phyloP scores from a whole-genome alignment of 2,888 invertebrate genomes.

The Helobdella robusta region DNA sequence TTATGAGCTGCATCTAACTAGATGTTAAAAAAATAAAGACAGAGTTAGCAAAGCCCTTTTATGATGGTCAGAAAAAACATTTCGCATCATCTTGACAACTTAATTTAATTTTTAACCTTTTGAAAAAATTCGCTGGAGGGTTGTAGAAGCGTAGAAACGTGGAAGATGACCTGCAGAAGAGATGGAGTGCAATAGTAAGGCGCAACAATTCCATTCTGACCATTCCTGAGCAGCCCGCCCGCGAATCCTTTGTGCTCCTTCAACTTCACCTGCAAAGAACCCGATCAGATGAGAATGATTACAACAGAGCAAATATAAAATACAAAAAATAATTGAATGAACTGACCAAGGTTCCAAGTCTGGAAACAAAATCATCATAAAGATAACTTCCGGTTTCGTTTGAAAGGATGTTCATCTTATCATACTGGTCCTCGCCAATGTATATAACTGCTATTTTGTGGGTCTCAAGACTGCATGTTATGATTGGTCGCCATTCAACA shows the following conservation, averaged over 20 bases:
- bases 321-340: neutral
- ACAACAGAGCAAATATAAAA: neutral
- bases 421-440: slow-evolving; percentile 90
- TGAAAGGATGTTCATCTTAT: slow-evolving; percentile 80
- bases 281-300: neutral
- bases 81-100: too few relatives aligned
- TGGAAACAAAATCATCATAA: slow-evolving; percentile 67
- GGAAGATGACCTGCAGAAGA: slow-evolving; percentile 85
- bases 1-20: slow-evolving; percentile 46
- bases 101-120: too few relatives aligned
- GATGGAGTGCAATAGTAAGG: slow-evolving; percentile 85
- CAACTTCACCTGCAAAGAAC: slow-evolving; percentile 62
- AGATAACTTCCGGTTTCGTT: slow-evolving; percentile 84
- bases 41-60: too few relatives aligned
- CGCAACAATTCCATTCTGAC: slow-evolving; percentile 70
- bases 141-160: slow-evolving; percentile 89
- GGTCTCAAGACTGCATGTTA: slow-evolving; percentile 43
- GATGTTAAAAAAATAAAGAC: too few relatives aligned
- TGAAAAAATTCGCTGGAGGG: slow-evolving; percentile 75
- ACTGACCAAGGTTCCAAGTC: slow-evolving; percentile 62
- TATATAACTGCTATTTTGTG: slow-evolving; percentile 82
- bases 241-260: slow-evolving; percentile 88
- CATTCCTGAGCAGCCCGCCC: slow-evolving; percentile 72
- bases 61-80: too few relatives aligned
- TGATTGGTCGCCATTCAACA: too few relatives aligned